Percentiles rank a stretch among this genome's conserved stretches.
Evolutionary conservation across 2,888 invertebrate genomes (phyloP).

Genomic region (Pogonocherus hispidulus): DNA sequence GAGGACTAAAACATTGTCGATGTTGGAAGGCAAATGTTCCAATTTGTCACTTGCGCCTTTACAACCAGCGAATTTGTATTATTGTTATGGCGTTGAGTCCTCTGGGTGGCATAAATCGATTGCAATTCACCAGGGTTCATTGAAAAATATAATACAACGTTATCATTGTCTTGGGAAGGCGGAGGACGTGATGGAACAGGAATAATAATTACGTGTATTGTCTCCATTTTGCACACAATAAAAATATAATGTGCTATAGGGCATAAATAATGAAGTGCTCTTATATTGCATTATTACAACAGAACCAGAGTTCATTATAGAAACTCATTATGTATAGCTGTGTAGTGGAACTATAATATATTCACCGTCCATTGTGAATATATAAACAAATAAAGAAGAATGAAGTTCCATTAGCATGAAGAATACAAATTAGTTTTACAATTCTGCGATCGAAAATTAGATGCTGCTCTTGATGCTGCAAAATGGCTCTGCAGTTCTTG

Average conservation of each 20-base stretch:
- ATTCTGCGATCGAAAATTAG: no score
- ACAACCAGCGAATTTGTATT: slow-evolving; percentile 30
- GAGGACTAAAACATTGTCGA: slow-evolving; percentile 50
- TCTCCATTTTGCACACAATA: neutral
- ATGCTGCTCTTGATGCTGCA: no score
- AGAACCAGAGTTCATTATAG: no score
- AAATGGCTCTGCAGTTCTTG: no score
- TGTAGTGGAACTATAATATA: no score
- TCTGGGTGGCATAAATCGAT: neutral
- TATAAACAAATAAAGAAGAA: no score
- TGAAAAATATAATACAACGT: neutral
- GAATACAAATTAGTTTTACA: no score
- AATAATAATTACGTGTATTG: neutral
- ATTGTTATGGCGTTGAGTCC: slow-evolving; percentile 11
- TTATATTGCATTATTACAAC: no score
- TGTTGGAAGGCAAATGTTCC: slow-evolving; percentile 34
- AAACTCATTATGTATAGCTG: no score
- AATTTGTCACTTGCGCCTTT: slow-evolving; percentile 48
- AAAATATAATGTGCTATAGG: neutral
- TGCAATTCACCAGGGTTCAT: neutral
- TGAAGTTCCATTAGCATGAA: no score
- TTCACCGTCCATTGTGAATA: no score
- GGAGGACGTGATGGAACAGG: neutral
- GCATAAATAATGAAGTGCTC: neutral
- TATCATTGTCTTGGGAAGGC: slow-evolving; percentile 1